Conservation (phyloP, 37 sponge, comb jelly and placozoan genomes). For the Aphrocallistes beatrix region DNA sequence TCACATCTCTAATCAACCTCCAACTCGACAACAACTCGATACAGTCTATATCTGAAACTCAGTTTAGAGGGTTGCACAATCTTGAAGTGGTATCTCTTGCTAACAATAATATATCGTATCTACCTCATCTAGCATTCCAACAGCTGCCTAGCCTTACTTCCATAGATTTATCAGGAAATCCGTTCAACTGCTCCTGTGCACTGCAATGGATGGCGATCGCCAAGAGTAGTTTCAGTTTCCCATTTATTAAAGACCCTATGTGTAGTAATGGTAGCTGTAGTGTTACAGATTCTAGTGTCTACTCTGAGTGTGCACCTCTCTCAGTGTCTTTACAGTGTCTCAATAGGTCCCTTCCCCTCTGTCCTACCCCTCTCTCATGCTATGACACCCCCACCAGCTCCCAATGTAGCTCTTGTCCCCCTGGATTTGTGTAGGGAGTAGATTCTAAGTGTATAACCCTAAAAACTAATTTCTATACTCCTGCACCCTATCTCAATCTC, state of each 20-base stretch:
- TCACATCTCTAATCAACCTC: background rate
- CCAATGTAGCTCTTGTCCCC: background rate
- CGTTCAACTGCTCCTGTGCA: background rate
- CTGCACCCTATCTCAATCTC: background rate
- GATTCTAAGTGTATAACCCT: background rate
- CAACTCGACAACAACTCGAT: background rate
- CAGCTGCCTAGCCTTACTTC: background rate
- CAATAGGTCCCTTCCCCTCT: background rate
- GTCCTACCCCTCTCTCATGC: background rate
- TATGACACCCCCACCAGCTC: background rate
- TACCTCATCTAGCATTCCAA: background rate
- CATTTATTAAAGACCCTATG: background rate
- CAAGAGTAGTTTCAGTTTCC: background rate
- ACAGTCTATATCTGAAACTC: background rate
- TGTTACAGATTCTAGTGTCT: background rate
- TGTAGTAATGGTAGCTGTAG: background rate
- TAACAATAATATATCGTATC: background rate
- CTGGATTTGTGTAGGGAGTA: background rate
- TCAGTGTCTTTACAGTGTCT: background rate
- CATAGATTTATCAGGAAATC: background rate
- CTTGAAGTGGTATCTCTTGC: background rate
- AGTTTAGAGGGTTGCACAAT: background rate
- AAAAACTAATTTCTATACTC: background rate
- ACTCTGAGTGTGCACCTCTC: background rate
- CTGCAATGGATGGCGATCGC: background rate